Evolutionary conservation across 2,113 vertebrate species (phyloP).

Genomic region (Lasiurus borealis): DNA sequence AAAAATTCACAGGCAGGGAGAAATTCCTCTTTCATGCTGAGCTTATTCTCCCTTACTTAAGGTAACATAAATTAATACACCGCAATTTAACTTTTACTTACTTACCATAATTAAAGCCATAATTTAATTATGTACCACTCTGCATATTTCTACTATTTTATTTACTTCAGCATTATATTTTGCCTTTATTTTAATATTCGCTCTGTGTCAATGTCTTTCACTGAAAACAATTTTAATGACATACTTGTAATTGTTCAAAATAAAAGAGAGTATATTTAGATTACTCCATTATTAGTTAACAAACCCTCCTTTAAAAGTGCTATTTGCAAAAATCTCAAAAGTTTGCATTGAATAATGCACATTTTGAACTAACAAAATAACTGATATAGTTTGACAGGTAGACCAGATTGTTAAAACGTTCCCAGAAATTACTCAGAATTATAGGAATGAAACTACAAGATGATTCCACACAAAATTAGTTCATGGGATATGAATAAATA

Average conservation of each 20-base stretch:
- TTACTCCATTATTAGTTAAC: not conserved
- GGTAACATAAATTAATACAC: not conserved
- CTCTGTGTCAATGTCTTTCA: not conserved
- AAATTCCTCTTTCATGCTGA: not conserved
- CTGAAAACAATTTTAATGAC: not conserved
- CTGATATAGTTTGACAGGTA: not conserved
- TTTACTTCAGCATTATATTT: constrained; percentile 26
- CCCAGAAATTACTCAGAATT: not conserved
- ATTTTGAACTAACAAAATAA: constrained; percentile 1
- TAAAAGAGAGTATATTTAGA: constrained; percentile 17
- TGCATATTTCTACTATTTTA: not conserved
- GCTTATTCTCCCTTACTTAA: constrained; percentile 36
- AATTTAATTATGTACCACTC: not conserved
- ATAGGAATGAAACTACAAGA: not conserved
- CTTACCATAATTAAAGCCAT: constrained; percentile 47
- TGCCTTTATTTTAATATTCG: constrained; percentile 21
- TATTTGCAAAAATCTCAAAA: not conserved
- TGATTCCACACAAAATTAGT: not conserved
- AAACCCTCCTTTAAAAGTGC: not conserved
- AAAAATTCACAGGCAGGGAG: not conserved
- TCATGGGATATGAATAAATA: not conserved
- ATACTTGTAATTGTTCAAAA: constrained; percentile 51
- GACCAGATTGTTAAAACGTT: not conserved
- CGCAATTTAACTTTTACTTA: constrained; percentile 42
- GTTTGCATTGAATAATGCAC: not conserved